phyloP scores from a whole-genome alignment of 2,113 vertebrate species.

The Climacteris rufus region DNA sequence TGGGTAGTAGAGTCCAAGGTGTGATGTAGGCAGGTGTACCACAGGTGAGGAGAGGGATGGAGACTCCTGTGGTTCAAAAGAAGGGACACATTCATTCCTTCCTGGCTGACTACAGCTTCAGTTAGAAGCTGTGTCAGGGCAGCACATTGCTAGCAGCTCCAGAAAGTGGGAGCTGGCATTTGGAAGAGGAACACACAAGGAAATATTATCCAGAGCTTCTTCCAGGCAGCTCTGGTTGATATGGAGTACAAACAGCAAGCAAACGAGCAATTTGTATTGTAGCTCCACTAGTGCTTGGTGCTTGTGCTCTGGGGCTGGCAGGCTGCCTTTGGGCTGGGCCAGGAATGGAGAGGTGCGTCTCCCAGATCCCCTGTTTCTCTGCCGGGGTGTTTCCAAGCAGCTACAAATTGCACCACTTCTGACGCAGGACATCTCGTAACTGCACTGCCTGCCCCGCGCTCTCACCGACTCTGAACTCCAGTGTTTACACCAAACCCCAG shows the following conservation, averaged over 20 bases:
- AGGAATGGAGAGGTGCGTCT: background rate
- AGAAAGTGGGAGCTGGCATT: background rate
- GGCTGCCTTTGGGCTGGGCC: background rate
- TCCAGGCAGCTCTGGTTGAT: background rate
- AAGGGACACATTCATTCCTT: background rate
- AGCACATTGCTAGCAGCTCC: background rate
- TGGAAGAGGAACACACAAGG: background rate
- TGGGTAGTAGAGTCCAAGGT: background rate
- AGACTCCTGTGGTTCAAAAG: background rate
- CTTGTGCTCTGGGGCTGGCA: background rate
- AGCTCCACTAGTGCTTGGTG: background rate
- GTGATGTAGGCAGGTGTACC: background rate
- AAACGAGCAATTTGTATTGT: background rate
- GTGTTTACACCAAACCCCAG: background rate
- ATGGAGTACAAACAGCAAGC: background rate
- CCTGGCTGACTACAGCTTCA: background rate
- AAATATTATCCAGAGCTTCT: background rate
- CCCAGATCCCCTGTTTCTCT: background rate
- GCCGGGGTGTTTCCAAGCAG: background rate
- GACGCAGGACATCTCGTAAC: background rate
- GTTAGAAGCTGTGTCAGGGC: background rate
- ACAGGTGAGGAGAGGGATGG: background rate
- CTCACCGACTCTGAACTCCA: rapidly evolving
- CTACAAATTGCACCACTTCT: background rate
- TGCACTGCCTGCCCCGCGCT: rapidly evolving